Base-by-base conservation (phyloP, 2,888 invertebrate genomes). In the Sminthurides aquaticus region DNA sequence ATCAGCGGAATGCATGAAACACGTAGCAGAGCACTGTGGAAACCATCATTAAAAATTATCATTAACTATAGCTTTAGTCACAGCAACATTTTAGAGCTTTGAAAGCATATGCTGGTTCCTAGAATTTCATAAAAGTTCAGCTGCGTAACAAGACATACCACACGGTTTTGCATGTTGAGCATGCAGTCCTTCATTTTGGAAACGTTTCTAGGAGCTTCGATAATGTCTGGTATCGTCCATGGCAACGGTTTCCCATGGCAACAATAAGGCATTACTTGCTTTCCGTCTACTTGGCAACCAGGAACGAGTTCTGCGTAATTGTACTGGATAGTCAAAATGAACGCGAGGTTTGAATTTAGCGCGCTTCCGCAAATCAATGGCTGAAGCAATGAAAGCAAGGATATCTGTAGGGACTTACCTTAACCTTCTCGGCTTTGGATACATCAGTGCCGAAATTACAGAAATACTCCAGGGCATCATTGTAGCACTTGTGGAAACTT, bases 191-290 rank as follows among this genome's bases (percentile, higher is more conserved):
- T 62, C 56, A 66, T 55, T 27, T 64, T 65, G 1, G 68, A 62
- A 3, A 60, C 66, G 49, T 71, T 65, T 18, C 65, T 26, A 8
- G 70, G 67, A 11, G 71, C 70, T 64, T 72, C 71, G 27, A 72
- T 56, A 54, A 72, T 67, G 43, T 72, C 71, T 5, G 66, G 55
- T 15, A 67, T 60, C 0, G 69, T 67, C 71, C 71, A 72, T 3
- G 71, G 71, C 49, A 72, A 52, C 3, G 71, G 71, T 34, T 65
- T 67, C 11, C 68, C 68, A 64, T 71, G 71, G 59, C 71, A 71
- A 66, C 71, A 71, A 1, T 62, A 65, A 18, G 71, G 60, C 49
- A 66, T 61, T 2, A 62, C 61, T 24, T 66, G 67, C 24, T 62
- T 58, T 8, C 57, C 64, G 22, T 67, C 64, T 52, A 63, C 62